phyloP scores from a whole-genome alignment of 2,113 vertebrate species.

The Thalassarche chlororhynchos region DNA sequence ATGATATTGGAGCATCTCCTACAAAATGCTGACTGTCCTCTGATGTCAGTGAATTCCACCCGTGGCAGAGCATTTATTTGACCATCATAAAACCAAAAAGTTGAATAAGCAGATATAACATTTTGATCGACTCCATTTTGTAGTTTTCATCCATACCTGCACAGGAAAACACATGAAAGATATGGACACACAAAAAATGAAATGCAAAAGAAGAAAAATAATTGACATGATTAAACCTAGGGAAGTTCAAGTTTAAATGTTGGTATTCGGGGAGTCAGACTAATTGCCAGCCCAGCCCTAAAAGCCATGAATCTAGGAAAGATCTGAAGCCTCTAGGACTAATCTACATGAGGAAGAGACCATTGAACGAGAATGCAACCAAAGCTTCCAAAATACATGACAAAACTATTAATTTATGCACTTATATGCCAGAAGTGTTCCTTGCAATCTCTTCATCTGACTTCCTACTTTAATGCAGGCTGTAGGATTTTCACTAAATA shows the following conservation, averaged over 20 bases:
- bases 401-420: not conserved
- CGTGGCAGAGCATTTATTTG: not conserved
- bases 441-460: not conserved
- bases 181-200: not conserved
- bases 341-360: not conserved
- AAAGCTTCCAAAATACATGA: not conserved
- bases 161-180: not conserved
- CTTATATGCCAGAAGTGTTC: not conserved
- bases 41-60: not conserved
- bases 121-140: not conserved
- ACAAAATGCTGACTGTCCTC: not conserved
- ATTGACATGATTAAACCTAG: not conserved
- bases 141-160: not conserved
- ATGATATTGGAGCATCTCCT: rapidly evolving
- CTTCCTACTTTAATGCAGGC: not conserved
- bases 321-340: not conserved
- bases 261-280: not conserved
- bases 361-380: not conserved
- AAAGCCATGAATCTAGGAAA: not conserved
- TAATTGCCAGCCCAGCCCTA: not conserved
- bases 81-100: not conserved
- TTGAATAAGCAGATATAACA: not conserved
- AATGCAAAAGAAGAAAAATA: not conserved
- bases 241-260: not conserved
- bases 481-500: not conserved